These are phyloP conservation scores for Mimachlamys varia DNA, from an alignment of 2,888 invertebrate genomes.

Conservation along the genomic window DNA sequence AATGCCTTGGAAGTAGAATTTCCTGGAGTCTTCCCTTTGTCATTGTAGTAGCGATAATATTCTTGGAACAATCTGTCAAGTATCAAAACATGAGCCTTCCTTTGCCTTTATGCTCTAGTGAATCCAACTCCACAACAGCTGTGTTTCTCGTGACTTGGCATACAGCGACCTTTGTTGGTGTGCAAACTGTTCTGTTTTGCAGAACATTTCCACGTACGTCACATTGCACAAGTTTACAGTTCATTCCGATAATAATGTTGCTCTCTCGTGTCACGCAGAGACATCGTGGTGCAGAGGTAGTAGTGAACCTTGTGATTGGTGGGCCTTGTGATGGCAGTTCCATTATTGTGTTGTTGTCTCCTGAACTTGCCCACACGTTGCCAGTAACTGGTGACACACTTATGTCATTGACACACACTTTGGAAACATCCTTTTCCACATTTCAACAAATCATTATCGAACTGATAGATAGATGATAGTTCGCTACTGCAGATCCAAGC, in stretches of 20 bases:
- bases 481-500: slow-evolving; percentile 6
- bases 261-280: neutral
- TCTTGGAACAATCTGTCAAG: neutral
- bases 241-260: neutral
- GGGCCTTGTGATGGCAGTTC: neutral
- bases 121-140: neutral
- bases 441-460: neutral
- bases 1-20: neutral
- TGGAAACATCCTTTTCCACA: neutral
- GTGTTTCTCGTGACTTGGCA: neutral
- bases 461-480: neutral
- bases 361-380: slow-evolving; percentile 9
- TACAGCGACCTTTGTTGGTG: neutral
- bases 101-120: neutral
- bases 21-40: neutral
- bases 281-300: neutral
- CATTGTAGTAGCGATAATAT: neutral
- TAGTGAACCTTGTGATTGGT: neutral
- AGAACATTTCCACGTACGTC: neutral
- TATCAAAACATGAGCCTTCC: neutral
- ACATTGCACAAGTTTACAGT: neutral
- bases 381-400: neutral
- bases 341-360: neutral
- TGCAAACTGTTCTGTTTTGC: neutral
- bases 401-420: neutral